Conservation (phyloP, 2,797 vertebrate species). For the Hypotaenidia philippensis region DNA sequence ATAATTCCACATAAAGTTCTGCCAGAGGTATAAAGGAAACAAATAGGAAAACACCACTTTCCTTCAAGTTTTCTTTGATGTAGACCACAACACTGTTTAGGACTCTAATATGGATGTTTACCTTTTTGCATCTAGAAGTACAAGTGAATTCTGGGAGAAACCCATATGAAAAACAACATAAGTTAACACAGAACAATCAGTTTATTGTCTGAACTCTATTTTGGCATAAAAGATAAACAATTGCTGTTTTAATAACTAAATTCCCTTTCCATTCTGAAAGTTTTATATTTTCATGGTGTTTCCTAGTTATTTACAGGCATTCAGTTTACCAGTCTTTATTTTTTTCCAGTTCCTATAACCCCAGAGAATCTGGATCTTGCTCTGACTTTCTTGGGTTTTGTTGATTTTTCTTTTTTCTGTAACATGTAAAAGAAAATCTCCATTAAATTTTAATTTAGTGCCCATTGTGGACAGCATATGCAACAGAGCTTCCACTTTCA, state of each 20-base stretch:
- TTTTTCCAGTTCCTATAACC: background rate
- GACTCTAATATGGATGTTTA: background rate
- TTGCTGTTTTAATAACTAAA: background rate
- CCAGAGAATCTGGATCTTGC: background rate
- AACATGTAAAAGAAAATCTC: background rate
- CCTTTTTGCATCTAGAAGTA: background rate
- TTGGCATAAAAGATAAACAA: background rate
- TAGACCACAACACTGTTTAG: background rate
- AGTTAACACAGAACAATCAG: background rate
- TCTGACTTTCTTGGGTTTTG: background rate
- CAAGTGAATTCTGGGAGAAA: background rate
- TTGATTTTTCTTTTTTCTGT: background rate
- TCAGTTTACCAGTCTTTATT: background rate
- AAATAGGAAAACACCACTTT: background rate
- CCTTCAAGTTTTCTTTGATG: background rate
- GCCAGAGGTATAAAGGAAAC: background rate
- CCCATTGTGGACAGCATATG: background rate
- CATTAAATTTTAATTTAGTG: conserved; percentile 17
- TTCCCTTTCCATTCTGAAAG: background rate
- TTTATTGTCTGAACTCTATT: background rate
- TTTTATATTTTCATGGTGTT: background rate
- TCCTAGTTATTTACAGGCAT: background rate
- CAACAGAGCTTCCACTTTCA: background rate
- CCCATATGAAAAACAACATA: background rate
- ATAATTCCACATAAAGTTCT: background rate